Base-by-base conservation (phyloP, 1,140 invertebrate species). In the Drosophila athabasca region DNA sequence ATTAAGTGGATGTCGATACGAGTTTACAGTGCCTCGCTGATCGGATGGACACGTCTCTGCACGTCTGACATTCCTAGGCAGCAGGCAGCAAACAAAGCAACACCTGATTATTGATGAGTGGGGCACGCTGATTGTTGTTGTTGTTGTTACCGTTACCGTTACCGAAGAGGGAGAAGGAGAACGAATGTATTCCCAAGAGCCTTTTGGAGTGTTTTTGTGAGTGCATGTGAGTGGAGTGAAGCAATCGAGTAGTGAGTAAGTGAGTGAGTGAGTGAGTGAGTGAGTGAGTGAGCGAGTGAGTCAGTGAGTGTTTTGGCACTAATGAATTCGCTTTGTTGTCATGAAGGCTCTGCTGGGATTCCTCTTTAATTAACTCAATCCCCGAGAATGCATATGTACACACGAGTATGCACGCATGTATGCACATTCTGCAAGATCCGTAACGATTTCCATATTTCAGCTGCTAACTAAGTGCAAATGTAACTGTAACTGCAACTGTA, bases 1-100 rank as follows among this genome's bases (percentile, higher is more conserved):
- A 88, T 87, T 88, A 87, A 87, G 71, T 83, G 64, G 76, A 87
- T 88, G 79, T 88, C 82, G 83, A 83, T 66, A 51, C 52, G 62
- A 68, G 79, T 79, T 79, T 83, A 59, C 53, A 76, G 64, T 67
- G 71, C 54, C 62, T 50, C 41, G 46, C 7, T 55, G 58, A 52
- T 53, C 55, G 48, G 26, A 65, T 49, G 68, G 26, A 41, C 35
- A 31, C 26, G 39, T 74, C 17, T 48, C 51, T 67, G 19, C 13
- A 67, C 22, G 1, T 2, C 7, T 0, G 22, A 52, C 3, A 39
- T 15, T 2, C 8, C 8, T 26, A 7, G 48, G 39, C 59, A 19
- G 15, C n/a, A 41, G 13, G 6, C 22, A 62, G n/a, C 17, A 62
- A 59, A 54, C 54, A 57, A 49, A 62, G 44, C 44, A 69, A 15